phyloP scores from a whole-genome alignment of 2,113 vertebrate species.

The Paralichthys olivaceus region DNA sequence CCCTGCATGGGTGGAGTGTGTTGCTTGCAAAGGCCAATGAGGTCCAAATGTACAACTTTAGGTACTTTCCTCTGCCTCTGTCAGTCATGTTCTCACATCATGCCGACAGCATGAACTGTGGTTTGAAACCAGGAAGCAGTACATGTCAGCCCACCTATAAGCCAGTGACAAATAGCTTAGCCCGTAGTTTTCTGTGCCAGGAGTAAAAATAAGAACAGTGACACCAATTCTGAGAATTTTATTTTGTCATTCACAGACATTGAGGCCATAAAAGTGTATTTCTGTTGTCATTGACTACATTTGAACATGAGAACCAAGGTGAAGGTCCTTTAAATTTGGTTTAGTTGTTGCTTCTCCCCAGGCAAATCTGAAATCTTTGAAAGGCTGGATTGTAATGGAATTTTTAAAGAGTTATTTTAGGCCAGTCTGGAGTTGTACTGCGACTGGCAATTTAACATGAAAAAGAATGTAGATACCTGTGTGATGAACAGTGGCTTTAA shows the following conservation, averaged over 20 bases:
- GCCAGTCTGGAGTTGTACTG: too few relatives aligned
- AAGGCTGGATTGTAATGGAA: too few relatives aligned
- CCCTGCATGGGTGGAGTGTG: slow-evolving; percentile 60
- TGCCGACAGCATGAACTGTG: background rate
- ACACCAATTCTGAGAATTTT: background rate
- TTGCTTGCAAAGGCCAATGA: slow-evolving; percentile 37
- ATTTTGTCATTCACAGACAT: slow-evolving; percentile 4
- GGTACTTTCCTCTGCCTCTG: slow-evolving; percentile 74
- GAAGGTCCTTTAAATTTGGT: too few relatives aligned
- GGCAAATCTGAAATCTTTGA: too few relatives aligned
- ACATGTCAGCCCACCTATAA: background rate
- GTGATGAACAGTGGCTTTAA: too few relatives aligned
- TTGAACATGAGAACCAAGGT: too few relatives aligned
- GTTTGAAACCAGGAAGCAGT: slow-evolving; percentile 36
- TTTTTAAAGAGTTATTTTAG: too few relatives aligned
- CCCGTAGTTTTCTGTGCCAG: background rate
- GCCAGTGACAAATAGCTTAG: background rate
- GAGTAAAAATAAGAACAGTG: slow-evolving; percentile 6
- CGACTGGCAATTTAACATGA: too few relatives aligned
- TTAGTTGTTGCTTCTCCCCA: too few relatives aligned
- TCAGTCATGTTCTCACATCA: slow-evolving; percentile 20
- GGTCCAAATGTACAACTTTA: slow-evolving; percentile 61
- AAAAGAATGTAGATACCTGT: too few relatives aligned
- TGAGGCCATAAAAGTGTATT: too few relatives aligned
- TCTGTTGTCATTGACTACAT: background rate